Conservation (phyloP, 1,140 invertebrate genomes). For the Aphidius gifuensis region DNA sequence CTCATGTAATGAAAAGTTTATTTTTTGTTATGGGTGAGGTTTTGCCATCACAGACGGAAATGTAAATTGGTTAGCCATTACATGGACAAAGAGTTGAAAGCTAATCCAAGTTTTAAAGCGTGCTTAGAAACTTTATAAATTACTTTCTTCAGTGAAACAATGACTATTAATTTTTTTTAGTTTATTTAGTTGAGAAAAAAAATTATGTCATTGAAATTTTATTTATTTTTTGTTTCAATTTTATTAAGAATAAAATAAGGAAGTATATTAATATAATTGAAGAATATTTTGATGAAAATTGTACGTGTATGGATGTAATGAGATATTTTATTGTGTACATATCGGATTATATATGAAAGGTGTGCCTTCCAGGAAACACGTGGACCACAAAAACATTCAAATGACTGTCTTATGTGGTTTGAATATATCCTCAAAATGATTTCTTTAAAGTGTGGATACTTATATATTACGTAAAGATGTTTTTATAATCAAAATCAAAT, state of each 20-base stretch:
- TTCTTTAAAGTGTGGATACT: background rate
- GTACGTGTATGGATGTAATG: too few relatives aligned
- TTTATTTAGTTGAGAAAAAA: background rate
- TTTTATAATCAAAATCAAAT: too few relatives aligned
- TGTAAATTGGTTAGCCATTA: constrained; percentile 33
- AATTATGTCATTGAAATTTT: constrained; percentile 2
- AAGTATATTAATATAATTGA: background rate
- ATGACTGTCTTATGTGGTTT: constrained; percentile 29
- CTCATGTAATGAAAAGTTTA: too few relatives aligned
- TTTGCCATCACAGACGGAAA: constrained; percentile 30
- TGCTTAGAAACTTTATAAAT: constrained; percentile 13
- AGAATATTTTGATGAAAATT: too few relatives aligned
- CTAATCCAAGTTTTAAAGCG: constrained; percentile 5
- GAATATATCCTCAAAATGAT: constrained; percentile 31
- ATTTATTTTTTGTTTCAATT: background rate
- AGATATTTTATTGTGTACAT: too few relatives aligned
- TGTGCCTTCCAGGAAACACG: constrained; percentile 45
- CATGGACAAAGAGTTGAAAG: background rate
- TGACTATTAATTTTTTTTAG: constrained; percentile 6
- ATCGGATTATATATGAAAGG: constrained; percentile 19
- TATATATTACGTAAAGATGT: too few relatives aligned
- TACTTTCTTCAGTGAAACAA: constrained; percentile 6
- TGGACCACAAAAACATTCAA: constrained; percentile 36
- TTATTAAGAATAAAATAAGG: background rate
- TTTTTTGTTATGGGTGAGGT: too few relatives aligned